Percentiles rank a stretch among this genome's conserved stretches.
Evolutionary conservation across 2,797 vertebrate genomes (phyloP).

Genomic region (Melanotaenia pygmaea): DNA sequence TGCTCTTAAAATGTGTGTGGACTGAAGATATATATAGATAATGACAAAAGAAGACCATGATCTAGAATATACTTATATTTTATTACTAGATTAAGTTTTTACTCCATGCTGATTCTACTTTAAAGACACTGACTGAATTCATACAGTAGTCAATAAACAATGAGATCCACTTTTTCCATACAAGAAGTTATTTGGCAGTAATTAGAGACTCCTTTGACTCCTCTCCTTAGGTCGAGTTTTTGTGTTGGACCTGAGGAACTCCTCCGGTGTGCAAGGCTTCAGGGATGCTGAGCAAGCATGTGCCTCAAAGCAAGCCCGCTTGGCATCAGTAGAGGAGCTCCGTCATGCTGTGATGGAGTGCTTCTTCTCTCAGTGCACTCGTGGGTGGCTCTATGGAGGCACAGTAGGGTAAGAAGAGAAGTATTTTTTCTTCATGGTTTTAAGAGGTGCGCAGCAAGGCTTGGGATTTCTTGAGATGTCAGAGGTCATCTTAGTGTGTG

Average conservation of each 20-base stretch:
- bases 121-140: not conserved
- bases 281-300: constrained; percentile 82
- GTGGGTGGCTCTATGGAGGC: constrained; percentile 89
- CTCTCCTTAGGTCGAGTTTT: constrained; percentile 89
- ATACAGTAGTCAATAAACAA: not conserved
- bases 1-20: not conserved
- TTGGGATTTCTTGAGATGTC: constrained; percentile 42
- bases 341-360: constrained; percentile 88
- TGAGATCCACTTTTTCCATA: too few species aligned
- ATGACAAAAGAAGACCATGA: not conserved
- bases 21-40: not conserved
- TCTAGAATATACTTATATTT: too few species aligned
- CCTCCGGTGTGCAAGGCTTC: constrained; percentile 75
- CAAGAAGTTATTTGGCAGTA: not conserved
- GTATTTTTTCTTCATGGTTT: constrained; percentile 19
- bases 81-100: too few species aligned
- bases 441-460: constrained; percentile 1
- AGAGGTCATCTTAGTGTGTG: constrained; percentile 54
- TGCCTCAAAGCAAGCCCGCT: constrained; percentile 81
- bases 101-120: not conserved
- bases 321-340: constrained; percentile 89
- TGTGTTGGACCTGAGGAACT: constrained; percentile 84
- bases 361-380: constrained; percentile 86
- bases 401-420: constrained; percentile 86
- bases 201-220: constrained; percentile 13